Base-by-base conservation (phyloP, 2,797 vertebrate genomes). In the Pogonophryne albipinna region DNA sequence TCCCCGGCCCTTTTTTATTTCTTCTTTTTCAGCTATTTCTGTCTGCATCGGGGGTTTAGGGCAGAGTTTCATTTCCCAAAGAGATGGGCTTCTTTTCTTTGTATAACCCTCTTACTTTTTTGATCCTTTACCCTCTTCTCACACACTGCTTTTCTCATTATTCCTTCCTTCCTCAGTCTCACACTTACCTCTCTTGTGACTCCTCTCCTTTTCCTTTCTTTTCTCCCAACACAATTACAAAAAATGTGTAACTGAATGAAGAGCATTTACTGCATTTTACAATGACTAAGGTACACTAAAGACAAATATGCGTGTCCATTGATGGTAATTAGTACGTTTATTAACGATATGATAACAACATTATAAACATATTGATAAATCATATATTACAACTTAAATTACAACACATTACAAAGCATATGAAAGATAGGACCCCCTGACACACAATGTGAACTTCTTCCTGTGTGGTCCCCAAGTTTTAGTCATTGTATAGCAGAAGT, bases 11-110 rank as follows among this genome's bases (percentile, higher is more conserved):
- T 0, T 66, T 58, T 51, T 17, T 10, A 69, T 82, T 19, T 34
- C 76, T 47, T 59, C 55, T 78, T 63, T 45, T 82, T 66, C 7
- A 77, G 87, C 64, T 78, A 72, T 84, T 83, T 85, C 80, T 61
- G 42, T 69, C 59, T 74, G 23, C 50, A 10, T 23, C 47, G 20
- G 50, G 27, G 15, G 76, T 87, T 83, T 51, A 42, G 75, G 52
- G 66, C 74, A 56, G 23, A 55, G 12, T 27, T 47, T 77, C 62
- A 49, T 56, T 73, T 14, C 66, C 78, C 62, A 27, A 55, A 65
- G 81, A 58, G 65, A 77, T 51, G 41, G 51, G 50, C 53, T 76
- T 59, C 27, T 50, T 69, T 50, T 66, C 44, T 81, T 74, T 81
- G 64, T 60, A 69, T 55, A 80, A 75, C 66, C 49, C 20, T 60